A percentile compares a stretch with the other conserved stretches of the same genome.
These are phyloP conservation scores for Gallinago nigripennis DNA, from an alignment of 2,797 vertebrate species.

Conservation along the genomic window DNA sequence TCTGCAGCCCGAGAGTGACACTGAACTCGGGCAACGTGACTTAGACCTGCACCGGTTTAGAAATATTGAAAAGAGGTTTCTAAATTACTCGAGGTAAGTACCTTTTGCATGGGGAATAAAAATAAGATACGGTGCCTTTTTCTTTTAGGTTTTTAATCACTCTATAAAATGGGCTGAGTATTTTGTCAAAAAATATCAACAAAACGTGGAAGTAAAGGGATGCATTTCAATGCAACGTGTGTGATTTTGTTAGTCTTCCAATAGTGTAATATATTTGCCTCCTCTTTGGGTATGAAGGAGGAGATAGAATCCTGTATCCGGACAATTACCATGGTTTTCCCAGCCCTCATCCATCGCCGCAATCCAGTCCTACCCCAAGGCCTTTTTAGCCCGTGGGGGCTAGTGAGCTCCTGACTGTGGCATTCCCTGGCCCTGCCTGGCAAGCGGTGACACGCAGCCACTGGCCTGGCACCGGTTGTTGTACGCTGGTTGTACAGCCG, in stretches of 20 bases:
- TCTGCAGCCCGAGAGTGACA: neutral
- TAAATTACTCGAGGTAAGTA: neutral
- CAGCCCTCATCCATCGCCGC: neutral
- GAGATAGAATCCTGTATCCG: neutral
- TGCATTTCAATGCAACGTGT: neutral
- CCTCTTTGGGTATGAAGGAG: neutral
- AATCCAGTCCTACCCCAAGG: neutral
- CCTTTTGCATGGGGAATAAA: neutral
- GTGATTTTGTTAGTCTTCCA: neutral
- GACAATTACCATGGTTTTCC: neutral
- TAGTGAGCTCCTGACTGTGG: fast-evolving
- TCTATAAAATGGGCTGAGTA: neutral
- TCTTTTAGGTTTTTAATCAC: neutral
- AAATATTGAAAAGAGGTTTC: neutral
- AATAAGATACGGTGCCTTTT: neutral
- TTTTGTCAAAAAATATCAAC: neutral
- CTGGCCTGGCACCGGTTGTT: fast-evolving
- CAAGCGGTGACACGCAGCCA: neutral
- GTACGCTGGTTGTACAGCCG: neutral
- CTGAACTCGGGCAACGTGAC: neutral
- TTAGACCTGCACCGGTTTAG: neutral
- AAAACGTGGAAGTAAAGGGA: neutral
- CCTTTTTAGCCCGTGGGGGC: neutral
- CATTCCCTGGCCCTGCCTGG: fast-evolving
- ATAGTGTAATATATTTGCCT: neutral